These are phyloP conservation scores for Drosophila setifemur DNA, from an alignment of 1,140 invertebrate genomes.

Conservation along the genomic window DNA sequence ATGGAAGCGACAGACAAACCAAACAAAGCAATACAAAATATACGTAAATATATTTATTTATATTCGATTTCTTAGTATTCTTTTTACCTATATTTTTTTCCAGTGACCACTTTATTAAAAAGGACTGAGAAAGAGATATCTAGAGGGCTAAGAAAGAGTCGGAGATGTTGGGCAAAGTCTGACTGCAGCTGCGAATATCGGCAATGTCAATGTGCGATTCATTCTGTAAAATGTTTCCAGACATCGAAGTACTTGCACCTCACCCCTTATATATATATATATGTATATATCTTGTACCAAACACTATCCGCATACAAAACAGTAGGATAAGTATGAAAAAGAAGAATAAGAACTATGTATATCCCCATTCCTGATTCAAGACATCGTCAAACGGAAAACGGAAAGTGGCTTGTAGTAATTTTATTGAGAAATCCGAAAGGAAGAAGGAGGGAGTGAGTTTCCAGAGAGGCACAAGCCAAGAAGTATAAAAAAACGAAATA, in stretches of 20 bases:
- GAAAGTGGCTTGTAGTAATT: conserved; percentile 66
- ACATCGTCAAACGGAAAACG: conserved; percentile 45
- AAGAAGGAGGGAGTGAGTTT: conserved; percentile 23
- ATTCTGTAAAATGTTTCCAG: conserved; percentile 12
- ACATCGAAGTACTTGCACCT: neutral
- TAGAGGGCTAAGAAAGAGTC: too few relatives aligned
- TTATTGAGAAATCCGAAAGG: conserved; percentile 67
- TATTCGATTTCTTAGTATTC: neutral
- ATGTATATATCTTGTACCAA: neutral
- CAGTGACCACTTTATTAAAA: neutral
- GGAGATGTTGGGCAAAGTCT: neutral
- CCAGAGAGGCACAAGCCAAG: conserved; percentile 44
- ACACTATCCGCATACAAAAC: conserved; percentile 55
- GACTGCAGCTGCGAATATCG: conserved; percentile 46
- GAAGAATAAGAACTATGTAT: neutral
- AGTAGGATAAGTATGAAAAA: neutral
- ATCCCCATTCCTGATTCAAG: too few relatives aligned
- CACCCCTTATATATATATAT: neutral
- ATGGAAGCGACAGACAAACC: neutral
- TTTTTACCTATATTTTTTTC: neutral
- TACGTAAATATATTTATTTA: conserved; percentile 4
- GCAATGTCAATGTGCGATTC: conserved; percentile 58
- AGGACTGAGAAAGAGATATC: neutral
- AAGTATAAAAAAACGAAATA: too few relatives aligned
- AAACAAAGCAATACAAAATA: conserved; percentile 4